Base-by-base conservation (phyloP, 53 echinoderm and acorn worm genomes). In the Temnopleurus reevesii region DNA sequence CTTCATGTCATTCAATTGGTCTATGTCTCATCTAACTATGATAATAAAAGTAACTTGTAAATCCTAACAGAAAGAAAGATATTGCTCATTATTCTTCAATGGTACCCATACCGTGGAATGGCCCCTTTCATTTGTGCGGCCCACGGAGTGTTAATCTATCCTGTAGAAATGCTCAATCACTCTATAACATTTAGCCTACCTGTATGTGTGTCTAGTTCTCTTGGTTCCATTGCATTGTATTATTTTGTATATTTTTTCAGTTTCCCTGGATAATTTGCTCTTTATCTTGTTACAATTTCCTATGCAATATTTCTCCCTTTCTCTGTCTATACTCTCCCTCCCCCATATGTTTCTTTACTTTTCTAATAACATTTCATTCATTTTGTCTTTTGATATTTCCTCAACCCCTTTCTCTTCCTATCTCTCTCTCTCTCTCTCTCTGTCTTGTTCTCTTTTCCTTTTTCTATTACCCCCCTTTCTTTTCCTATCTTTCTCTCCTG, bases 101-200 rank as follows among this genome's bases (percentile, higher is more conserved):
- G n/a, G n/a, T n/a, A n/a, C n/a, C n/a, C n/a, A n/a, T n/a, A n/a
- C n/a, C n/a, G n/a, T n/a, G n/a, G n/a, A n/a, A n/a, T n/a, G n/a
- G n/a, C n/a, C 71, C 41, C 36, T 71, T 71, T 21, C 43, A 71
- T 71, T 71, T 71, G 41, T 71, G 41, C 43, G 36, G 23, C 71
- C 71, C 71, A 71, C 71, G 71, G 23, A 71, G 71, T 71, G 41
- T 71, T 71, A 23, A 41, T 41, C 36, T 71, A 71, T n/a, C 38
- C 71, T 4, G n/a, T n/a, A n/a, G 7, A 71, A 23, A 36, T 71
- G 36, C 71, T 71, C 71, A 71, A 71, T 71, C 71, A 71, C 41
- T 41, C 71, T 41, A 71, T 10, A 71, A 71, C 71, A 71, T 71
- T n/a, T 71, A 71, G 41, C 71, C 71, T 36, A 63, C 13, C 29